Base-by-base conservation (phyloP, 2,113 vertebrate species). In the Dermatemys mawii region DNA sequence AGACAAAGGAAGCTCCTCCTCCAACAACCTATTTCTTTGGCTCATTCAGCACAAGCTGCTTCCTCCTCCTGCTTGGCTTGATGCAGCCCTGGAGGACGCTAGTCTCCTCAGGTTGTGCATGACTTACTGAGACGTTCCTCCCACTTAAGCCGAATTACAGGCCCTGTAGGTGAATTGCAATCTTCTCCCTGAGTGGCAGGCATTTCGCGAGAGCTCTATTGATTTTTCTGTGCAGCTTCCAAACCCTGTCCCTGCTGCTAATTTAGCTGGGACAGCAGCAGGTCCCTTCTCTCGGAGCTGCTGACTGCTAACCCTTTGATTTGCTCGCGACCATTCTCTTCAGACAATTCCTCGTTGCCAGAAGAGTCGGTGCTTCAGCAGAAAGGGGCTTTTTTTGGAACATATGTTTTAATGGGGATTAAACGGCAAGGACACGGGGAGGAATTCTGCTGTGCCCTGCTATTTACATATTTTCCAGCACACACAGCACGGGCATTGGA, bases 341-440 rank as follows among this genome's bases (percentile, higher is more conserved):
- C 97, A 81, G 84, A 57, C 94, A 87, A 78, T 78, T 90, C 90
- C 90, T 94, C 96, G 44, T 55, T 60, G 89, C 95, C 94, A n/a
- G 91, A 50, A 94, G 96, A 96, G 93, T 29, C 57, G 81, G 89
- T 63, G 95, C 91, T 76, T 93, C 80, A 1, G 92, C 90, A 94
- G 90, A 96, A 95, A 95, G 89, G 93, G 94, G 88, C 93, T 96
- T 95, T 97, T 96, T 97, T 97, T 93, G 94, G 95, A 96, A 96
- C 91, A 93, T 94, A 94, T 89, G 91, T 94, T n/a, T 96, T 97
- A 96, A 97, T 96, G 93, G 96, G 89, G 49, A 96, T 97, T 94
- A 93, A 51, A 51, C 90, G 93, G 92, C 1, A 90, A 91, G 88
- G 91, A 92, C 91, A 95, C 70, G 88, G 95, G 96, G 96, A 97